Evolutionary conservation across 2,113 vertebrate genomes (phyloP).

Genomic region (Neomonachus schauinslandi): DNA sequence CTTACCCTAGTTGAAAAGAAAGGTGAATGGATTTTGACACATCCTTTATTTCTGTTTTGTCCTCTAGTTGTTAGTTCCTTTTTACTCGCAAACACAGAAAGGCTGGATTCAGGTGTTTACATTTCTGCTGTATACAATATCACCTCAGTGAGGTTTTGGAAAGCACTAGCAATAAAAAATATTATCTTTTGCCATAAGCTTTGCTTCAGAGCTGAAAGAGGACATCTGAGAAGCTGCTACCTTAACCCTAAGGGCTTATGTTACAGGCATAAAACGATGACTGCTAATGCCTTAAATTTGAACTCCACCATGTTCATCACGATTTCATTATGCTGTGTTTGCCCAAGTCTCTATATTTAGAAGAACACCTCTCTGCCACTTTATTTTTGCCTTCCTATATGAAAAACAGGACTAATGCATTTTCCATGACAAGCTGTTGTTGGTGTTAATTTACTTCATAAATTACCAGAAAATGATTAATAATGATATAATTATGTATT

Average conservation of each 20-base stretch:
- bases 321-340: conserved; percentile 11
- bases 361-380: conserved; percentile 20
- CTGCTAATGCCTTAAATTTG: neutral
- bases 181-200: conserved; percentile 44
- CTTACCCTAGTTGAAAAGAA: neutral
- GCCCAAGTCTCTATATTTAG: conserved; percentile 56
- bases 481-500: conserved; percentile 12
- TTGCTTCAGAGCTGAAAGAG: conserved; percentile 45
- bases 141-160: conserved; percentile 16
- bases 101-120: conserved; percentile 22
- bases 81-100: conserved; percentile 3
- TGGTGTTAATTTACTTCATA: conserved; percentile 41
- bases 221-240: neutral
- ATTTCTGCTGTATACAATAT: neutral
- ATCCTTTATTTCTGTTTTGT: conserved; percentile 24
- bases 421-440: conserved; percentile 41
- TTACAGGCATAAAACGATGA: neutral
- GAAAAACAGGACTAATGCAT: conserved; percentile 33
- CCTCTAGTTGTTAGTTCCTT: neutral
- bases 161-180: conserved; percentile 56
- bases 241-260: conserved; percentile 14
- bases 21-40: neutral
- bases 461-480: conserved; percentile 57
- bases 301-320: neutral
- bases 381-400: conserved; percentile 41